A percentile compares a stretch with the other conserved stretches of the same genome.
Conservation (phyloP, 2,113 vertebrate species). For the Axis porcinus region DNA sequence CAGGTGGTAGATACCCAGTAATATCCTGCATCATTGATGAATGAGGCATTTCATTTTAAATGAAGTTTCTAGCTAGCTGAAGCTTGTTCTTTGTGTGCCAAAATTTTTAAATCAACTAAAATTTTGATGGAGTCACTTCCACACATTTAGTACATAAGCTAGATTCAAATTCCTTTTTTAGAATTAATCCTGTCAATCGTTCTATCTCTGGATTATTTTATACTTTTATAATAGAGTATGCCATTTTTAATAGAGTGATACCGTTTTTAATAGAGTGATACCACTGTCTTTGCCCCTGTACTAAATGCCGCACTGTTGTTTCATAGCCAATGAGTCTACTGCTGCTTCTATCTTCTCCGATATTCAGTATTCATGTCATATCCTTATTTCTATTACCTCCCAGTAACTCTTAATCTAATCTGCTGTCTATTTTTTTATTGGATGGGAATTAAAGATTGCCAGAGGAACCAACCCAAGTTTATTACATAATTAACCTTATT, state of each 20-base stretch:
- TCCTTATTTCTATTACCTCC: not conserved
- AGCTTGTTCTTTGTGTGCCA: not conserved
- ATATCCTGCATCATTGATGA: not conserved
- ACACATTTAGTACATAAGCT: not conserved
- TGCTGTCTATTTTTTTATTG: not conserved
- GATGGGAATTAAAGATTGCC: not conserved
- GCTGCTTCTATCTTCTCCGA: not conserved
- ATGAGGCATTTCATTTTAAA: not conserved
- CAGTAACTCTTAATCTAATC: not conserved
- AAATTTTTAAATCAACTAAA: not conserved
- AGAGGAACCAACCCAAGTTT: slow-evolving; percentile 10
- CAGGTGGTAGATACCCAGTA: not conserved
- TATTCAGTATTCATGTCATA: not conserved
- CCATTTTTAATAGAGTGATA: not conserved
- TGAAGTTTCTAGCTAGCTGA: not conserved
- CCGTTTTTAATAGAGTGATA: not conserved
- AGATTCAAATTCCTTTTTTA: not conserved
- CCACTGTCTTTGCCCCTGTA: not conserved
- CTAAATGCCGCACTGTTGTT: not conserved
- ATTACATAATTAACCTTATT: slow-evolving; percentile 18
- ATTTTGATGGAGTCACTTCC: not conserved
- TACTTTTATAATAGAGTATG: not conserved
- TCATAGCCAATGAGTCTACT: not conserved
- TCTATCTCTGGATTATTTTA: not conserved
- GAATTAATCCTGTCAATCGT: not conserved